Base-by-base conservation (phyloP, 1,140 invertebrate species). In the Caerostris darwini region DNA sequence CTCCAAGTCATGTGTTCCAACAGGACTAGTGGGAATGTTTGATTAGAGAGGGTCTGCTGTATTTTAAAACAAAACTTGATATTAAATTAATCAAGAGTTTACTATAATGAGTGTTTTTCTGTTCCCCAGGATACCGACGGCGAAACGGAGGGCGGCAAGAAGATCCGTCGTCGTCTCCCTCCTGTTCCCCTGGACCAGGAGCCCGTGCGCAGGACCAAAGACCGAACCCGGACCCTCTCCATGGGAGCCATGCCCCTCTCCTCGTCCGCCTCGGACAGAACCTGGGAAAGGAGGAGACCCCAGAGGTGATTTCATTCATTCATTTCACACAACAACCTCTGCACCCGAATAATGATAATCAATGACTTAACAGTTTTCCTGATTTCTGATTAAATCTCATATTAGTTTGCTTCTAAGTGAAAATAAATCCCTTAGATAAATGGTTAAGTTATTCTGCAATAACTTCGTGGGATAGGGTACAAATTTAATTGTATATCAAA, bases 131-230 rank as follows among this genome's bases (percentile, higher is more conserved):
- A 97, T 94, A 96, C 96, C 0, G 96, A 97, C 94, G 96, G 96
- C 7, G 96, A 96, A 94, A 96, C 96, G 94, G 96, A 97, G 94
- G 96, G 96, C 14, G 96, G 96, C 94, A 96, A 96, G 93, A 96
- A 97, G 89, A 96, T 97, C 92, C 95, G 97, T 54, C 95, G 97
- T 67, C 97, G 97, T 95, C 95, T 97, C 34, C 97, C 97, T 3
- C 96, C 96, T 19, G 96, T 97, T 64, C 97, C 97, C 3, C 95
- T 96, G 1, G 97, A 97, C 88, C 97, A 97, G 95, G 97, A 97
- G 94, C 96, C 96, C 64, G 96, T 96, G 3, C 95, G 96, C 57
- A 96, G 96, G 93, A 96, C 95, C 94, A 94, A 95, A 89, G 92
- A 95, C 85, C 95, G 95, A 91, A 92, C 95, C 69, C 95, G 95